Evolutionary conservation across 1,140 invertebrate species (phyloP).

Genomic region (Paralvinella palmiformis): DNA sequence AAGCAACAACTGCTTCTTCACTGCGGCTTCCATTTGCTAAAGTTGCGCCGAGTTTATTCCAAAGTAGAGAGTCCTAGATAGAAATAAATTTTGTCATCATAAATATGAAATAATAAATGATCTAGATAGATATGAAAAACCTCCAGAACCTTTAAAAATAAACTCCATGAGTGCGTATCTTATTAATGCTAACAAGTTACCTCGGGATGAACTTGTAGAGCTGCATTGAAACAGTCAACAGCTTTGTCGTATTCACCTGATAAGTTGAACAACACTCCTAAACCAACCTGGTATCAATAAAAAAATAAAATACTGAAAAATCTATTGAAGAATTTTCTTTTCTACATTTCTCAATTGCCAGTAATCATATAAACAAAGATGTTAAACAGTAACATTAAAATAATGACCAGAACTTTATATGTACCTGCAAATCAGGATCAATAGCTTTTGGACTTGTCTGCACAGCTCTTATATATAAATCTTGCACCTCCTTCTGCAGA

Average conservation of each 20-base stretch:
- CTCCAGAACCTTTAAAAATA: no score
- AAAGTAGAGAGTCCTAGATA: conserved; percentile 78
- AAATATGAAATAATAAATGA: not conserved
- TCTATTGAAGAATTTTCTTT: no score
- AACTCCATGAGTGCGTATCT: no score
- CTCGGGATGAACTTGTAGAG: conserved; percentile 72
- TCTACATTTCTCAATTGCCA: no score
- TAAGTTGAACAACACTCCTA: conserved; percentile 93
- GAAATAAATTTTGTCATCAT: not conserved
- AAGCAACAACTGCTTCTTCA: conserved; percentile 93
- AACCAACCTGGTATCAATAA: conserved; percentile 75
- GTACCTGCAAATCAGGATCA: conserved; percentile 78
- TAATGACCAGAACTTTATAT: no score
- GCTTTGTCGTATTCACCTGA: conserved; percentile 92
- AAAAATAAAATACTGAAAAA: no score
- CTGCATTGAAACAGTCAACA: conserved; percentile 89
- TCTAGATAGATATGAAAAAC: no score
- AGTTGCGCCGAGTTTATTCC: conserved; percentile 96
- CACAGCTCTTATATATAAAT: conserved; percentile 80
- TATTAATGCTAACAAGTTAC: conserved; percentile 40
- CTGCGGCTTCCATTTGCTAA: conserved; percentile 90
- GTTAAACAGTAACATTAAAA: no score
- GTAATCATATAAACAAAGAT: no score
- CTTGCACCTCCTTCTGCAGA: conserved; percentile 65
- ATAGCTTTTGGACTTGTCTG: conserved; percentile 53